Percentiles rank a stretch among this genome's conserved stretches.
Conservation (phyloP, 1,140 invertebrate species). For the Mizuhopecten yessoensis region DNA sequence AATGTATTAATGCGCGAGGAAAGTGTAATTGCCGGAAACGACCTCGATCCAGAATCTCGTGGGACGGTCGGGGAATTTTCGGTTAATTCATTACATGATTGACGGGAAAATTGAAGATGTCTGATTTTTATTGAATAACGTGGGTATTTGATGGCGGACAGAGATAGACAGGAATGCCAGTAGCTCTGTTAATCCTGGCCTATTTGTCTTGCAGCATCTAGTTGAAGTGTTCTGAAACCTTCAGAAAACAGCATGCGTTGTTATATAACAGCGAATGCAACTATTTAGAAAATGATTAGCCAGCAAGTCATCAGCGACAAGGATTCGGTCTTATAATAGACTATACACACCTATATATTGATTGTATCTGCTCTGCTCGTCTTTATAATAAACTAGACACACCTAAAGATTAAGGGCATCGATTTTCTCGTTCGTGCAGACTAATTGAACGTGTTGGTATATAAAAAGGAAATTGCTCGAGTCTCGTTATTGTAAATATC, state of each 20-base stretch:
- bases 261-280: too few species aligned
- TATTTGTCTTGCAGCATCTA: too few species aligned
- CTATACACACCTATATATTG: background rate
- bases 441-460: background rate
- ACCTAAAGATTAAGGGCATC: background rate
- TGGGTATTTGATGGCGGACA: background rate
- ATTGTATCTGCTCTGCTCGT: too few species aligned
- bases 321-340: background rate
- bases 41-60: background rate
- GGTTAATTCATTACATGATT: constrained; percentile 35
- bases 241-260: too few species aligned
- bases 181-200: too few species aligned
- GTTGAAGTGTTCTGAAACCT: too few species aligned
- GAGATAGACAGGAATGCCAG: background rate
- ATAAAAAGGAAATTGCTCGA: background rate
- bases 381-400: too few species aligned
- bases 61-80: background rate
- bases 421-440: background rate
- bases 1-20: constrained; percentile 38
- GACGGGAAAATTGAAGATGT: constrained; percentile 2
- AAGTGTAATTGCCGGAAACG: constrained; percentile 15
- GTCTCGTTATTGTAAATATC: background rate
- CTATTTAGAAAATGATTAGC: too few species aligned
- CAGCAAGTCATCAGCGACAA: background rate
- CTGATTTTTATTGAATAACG: background rate